Evolutionary conservation across 2,797 vertebrate genomes (phyloP).

Genomic region (Leuciscus waleckii): DNA sequence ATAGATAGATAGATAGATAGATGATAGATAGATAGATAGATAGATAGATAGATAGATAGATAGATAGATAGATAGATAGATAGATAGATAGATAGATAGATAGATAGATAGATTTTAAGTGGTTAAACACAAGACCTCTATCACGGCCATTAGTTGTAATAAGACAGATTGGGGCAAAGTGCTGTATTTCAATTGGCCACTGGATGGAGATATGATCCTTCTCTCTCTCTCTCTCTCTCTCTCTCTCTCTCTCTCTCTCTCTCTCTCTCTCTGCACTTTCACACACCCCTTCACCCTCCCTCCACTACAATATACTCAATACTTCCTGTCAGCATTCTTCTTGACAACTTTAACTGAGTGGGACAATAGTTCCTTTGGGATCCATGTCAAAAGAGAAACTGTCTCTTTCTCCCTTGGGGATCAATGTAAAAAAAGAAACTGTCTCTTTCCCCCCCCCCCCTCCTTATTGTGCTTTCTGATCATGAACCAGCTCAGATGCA

Average conservation of each 20-base stretch:
- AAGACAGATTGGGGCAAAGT: constrained; percentile 4
- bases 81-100: not conserved
- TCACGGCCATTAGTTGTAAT: not conserved
- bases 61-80: too few relatives aligned
- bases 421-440: not conserved
- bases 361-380: constrained; percentile 19
- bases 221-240: not conserved
- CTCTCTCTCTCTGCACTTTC: too few relatives aligned
- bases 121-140: not conserved
- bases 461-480: not conserved
- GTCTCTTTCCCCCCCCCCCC: not conserved
- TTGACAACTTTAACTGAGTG: constrained; percentile 16
- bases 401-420: constrained; percentile 1
- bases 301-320: not conserved
- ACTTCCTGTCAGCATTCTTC: not conserved
- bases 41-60: too few relatives aligned
- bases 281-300: not conserved
- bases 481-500: not conserved
- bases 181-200: constrained; percentile 43
- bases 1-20: too few relatives aligned
- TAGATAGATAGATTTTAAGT: not conserved
- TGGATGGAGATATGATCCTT: constrained; percentile 44
- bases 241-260: not conserved
- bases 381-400: not conserved
- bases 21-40: too few relatives aligned